Evolutionary conservation across 1,140 invertebrate genomes (phyloP).

Genomic region (Sitobion miscanthi): DNA sequence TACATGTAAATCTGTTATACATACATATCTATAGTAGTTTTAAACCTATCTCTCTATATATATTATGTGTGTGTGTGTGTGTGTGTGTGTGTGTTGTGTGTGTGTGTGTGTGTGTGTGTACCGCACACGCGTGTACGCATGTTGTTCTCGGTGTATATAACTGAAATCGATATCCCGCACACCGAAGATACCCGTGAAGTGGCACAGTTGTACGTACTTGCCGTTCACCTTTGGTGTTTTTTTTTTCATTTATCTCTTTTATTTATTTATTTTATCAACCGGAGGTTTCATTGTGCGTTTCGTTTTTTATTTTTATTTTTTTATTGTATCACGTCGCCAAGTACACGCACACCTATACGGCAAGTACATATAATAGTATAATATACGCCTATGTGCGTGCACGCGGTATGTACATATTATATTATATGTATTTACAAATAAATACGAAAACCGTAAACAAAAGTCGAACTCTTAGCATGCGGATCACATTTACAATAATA

Average conservation of each 20-base stretch:
- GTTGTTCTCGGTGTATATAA: background rate
- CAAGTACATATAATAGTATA: no score
- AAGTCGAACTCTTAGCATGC: background rate
- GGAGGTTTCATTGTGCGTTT: background rate
- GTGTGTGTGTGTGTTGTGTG: no score
- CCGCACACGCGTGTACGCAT: background rate
- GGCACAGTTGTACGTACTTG: background rate
- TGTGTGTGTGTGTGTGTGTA: no score
- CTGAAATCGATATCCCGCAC: slow-evolving; percentile 34
- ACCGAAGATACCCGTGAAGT: slow-evolving; percentile 37
- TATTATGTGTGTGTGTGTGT: no score
- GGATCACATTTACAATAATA: no score
- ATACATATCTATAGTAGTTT: background rate
- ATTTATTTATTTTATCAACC: slow-evolving; percentile 12
- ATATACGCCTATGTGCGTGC: background rate
- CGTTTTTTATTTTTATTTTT: background rate
- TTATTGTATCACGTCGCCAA: background rate
- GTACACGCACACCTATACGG: no score
- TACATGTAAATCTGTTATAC: no score
- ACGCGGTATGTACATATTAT: no score
- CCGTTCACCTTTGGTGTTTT: background rate
- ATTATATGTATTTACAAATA: no score
- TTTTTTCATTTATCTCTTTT: slow-evolving; percentile 16
- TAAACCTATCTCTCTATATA: no score
- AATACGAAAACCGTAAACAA: background rate